Percentiles rank a stretch among this genome's conserved stretches.
Evolutionary conservation across 1,140 invertebrate genomes (phyloP).

Genomic region (Anagrus nilaparvatae): DNA sequence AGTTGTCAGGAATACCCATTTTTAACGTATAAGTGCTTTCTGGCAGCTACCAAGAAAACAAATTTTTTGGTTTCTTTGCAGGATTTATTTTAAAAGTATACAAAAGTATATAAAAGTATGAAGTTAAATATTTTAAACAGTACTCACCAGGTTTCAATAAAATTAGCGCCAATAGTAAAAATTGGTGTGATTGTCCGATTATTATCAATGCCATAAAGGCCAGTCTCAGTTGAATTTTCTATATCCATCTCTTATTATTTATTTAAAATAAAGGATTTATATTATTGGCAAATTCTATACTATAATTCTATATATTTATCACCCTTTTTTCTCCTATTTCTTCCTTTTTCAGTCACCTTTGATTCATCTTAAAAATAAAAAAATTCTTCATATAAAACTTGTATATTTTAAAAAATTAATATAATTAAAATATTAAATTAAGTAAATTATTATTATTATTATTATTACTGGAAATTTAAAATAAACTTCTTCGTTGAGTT

Average conservation of each 20-base stretch:
- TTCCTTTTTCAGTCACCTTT: slow-evolving; percentile 24
- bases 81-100: slow-evolving; percentile 3
- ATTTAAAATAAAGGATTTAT: slow-evolving; percentile 10
- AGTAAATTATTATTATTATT: not conserved
- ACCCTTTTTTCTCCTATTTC: slow-evolving; percentile 15
- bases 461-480: too few species aligned
- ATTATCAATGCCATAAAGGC: slow-evolving; percentile 31
- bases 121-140: not conserved
- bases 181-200: slow-evolving; percentile 50
- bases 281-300: slow-evolving; percentile 15
- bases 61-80: not conserved
- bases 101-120: not conserved
- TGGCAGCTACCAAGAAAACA: too few species aligned
- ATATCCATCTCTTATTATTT: slow-evolving; percentile 26
- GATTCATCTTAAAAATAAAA: slow-evolving; percentile 24
- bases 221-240: slow-evolving; percentile 29
- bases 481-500: too few species aligned
- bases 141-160: slow-evolving; percentile 58
- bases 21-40: too few species aligned
- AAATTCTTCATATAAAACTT: not conserved
- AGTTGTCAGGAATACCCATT: too few species aligned
- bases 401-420: not conserved
- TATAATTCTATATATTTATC: not conserved
- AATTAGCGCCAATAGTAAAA: slow-evolving; percentile 54
- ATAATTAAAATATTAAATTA: not conserved